A percentile compares a stretch with the other conserved stretches of the same genome.
These are phyloP conservation scores for Gerris lacustris DNA, from an alignment of 2,888 invertebrate genomes.

Conservation along the genomic window DNA sequence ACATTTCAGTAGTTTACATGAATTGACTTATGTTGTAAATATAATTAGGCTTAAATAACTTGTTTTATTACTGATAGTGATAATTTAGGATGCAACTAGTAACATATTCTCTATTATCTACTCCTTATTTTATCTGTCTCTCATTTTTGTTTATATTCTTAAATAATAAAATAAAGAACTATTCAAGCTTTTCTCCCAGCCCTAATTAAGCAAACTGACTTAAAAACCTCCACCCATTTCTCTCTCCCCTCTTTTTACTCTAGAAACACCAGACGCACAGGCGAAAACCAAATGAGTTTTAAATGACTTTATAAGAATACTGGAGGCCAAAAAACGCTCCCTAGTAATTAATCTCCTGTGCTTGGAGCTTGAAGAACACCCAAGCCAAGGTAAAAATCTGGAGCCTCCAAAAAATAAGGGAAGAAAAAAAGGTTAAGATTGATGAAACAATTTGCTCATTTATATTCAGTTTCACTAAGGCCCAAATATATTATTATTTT, in stretches of 20 bases:
- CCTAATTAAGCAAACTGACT: not conserved
- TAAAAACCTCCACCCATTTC: not conserved
- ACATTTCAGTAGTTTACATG: no score
- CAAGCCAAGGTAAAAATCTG: not conserved
- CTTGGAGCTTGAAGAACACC: not conserved
- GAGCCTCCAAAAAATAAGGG: not conserved
- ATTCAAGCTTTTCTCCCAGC: no score
- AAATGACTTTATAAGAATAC: slow-evolving; percentile 3
- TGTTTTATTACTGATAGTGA: no score
- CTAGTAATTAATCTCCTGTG: not conserved
- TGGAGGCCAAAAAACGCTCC: not conserved
- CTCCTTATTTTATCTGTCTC: no score
- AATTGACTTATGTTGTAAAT: no score
- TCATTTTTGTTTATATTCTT: no score
- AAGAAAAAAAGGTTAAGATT: slow-evolving; percentile 5
- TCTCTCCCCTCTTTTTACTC: not conserved
- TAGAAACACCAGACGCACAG: not conserved
- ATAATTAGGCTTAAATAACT: no score
- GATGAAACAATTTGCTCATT: slow-evolving; percentile 5
- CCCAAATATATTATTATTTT: not conserved
- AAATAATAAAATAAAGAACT: no score
- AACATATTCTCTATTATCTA: no score
- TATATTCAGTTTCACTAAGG: not conserved
- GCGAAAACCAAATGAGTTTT: slow-evolving; percentile 1
- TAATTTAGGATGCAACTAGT: no score